Evolutionary conservation across 2,113 vertebrate genomes (phyloP).

Genomic region (Bufo gargarizans): DNA sequence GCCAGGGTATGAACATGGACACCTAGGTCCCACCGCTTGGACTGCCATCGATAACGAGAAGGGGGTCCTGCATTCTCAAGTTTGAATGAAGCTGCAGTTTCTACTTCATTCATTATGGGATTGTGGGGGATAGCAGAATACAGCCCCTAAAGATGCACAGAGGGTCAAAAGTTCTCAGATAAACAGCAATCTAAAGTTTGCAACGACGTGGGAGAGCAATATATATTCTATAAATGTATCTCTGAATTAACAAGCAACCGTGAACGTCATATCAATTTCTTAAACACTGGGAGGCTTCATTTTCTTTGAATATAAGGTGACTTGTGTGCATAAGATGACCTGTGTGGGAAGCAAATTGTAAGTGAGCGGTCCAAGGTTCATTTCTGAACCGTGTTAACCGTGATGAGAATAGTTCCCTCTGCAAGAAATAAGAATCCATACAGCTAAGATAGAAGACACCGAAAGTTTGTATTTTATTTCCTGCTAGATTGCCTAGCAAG

Average conservation of each 20-base stretch:
- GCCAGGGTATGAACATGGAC: too few relatives aligned
- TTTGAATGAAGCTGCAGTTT: too few relatives aligned
- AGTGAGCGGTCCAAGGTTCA: neutral
- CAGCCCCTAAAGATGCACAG: too few relatives aligned
- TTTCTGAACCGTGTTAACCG: neutral
- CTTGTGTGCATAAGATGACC: neutral
- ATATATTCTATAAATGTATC: neutral
- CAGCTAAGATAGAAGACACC: neutral
- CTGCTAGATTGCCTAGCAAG: neutral
- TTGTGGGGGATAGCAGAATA: too few relatives aligned
- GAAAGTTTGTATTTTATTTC: neutral
- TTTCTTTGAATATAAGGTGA: neutral
- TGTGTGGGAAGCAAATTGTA: neutral
- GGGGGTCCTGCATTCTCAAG: too few relatives aligned
- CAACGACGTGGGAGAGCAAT: neutral
- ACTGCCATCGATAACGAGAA: too few relatives aligned
- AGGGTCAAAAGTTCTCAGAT: neutral
- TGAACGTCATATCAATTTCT: neutral
- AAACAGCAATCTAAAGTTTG: neutral
- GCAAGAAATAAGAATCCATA: neutral
- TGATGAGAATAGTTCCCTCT: neutral
- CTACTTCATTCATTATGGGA: too few relatives aligned
- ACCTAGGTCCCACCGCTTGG: too few relatives aligned
- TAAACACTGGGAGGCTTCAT: neutral
- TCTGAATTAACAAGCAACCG: neutral